Conservation (phyloP, 2,797 vertebrate species). For the Onychomys leucogaster region DNA sequence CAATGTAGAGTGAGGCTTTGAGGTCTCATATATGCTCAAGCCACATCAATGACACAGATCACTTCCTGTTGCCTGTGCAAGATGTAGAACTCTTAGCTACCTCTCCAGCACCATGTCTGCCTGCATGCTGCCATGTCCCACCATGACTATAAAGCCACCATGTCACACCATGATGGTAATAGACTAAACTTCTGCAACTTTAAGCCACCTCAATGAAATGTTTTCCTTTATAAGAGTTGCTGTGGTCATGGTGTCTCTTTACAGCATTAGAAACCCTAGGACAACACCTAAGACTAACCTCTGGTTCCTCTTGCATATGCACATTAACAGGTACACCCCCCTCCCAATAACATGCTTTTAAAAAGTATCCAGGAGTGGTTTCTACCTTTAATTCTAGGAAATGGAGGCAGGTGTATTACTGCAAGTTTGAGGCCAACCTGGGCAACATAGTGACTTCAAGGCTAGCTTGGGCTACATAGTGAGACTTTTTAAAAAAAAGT, state of each 20-base stretch:
- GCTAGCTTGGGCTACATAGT: too few relatives aligned
- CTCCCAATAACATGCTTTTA: background rate
- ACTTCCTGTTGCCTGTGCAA: background rate
- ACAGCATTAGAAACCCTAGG: background rate
- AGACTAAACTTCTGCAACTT: background rate
- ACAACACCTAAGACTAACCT: background rate
- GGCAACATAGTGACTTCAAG: background rate
- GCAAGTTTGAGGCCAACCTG: background rate
- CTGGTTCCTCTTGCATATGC: background rate
- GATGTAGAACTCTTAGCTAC: background rate
- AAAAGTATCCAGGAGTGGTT: background rate
- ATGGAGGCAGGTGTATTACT: background rate
- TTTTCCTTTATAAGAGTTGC: background rate
- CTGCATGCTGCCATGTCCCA: background rate
- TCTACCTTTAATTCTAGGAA: background rate
- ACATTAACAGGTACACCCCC: background rate
- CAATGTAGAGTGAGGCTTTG: background rate
- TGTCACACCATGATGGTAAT: background rate
- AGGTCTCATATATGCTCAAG: background rate
- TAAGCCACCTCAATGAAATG: background rate
- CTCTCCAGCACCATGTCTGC: background rate
- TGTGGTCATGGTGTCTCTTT: background rate
- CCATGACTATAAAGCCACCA: too few relatives aligned
- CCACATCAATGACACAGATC: background rate
- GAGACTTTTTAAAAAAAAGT: background rate